Evolutionary conservation across 2,113 vertebrate species (phyloP).

Genomic region (Xiphophorus maculatus): DNA sequence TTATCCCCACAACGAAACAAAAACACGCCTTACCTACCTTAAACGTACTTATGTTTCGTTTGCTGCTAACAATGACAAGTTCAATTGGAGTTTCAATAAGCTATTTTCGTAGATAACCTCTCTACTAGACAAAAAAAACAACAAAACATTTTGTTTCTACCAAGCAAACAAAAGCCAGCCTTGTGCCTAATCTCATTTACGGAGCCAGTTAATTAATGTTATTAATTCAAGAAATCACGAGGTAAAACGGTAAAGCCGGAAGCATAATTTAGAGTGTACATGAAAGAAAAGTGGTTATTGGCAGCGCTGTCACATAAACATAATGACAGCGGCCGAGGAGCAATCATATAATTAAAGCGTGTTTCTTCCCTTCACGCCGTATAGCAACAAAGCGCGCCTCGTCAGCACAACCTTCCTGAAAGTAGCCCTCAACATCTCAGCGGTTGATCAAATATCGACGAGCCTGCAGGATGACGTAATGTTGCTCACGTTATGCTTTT

Average conservation of each 20-base stretch:
- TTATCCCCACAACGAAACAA: background rate
- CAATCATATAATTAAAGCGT: constrained; percentile 68
- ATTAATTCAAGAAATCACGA: constrained; percentile 40
- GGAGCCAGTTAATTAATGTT: constrained; percentile 2
- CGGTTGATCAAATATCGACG: constrained; percentile 88
- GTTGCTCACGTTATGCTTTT: constrained; percentile 54
- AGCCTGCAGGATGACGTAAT: constrained; percentile 96
- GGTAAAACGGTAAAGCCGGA: constrained; percentile 15
- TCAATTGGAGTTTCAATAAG: no score
- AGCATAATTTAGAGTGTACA: constrained; percentile 32
- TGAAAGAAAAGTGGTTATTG: constrained; percentile 59
- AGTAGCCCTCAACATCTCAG: constrained; percentile 81
- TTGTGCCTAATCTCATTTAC: background rate
- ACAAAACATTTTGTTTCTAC: no score
- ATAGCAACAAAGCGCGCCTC: constrained; percentile 71
- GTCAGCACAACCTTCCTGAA: constrained; percentile 83
- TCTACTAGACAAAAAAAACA: no score
- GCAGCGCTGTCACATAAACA: constrained; percentile 65
- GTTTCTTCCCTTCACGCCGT: constrained; percentile 50
- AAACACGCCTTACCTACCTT: background rate
- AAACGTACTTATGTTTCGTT: no score
- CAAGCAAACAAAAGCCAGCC: background rate
- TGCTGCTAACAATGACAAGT: no score
- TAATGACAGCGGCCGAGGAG: constrained; percentile 51
- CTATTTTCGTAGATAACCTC: no score